A percentile compares a stretch with the other conserved stretches of the same genome.
Conservation (phyloP, 2,113 vertebrate species). For the Sturnira hondurensis region DNA sequence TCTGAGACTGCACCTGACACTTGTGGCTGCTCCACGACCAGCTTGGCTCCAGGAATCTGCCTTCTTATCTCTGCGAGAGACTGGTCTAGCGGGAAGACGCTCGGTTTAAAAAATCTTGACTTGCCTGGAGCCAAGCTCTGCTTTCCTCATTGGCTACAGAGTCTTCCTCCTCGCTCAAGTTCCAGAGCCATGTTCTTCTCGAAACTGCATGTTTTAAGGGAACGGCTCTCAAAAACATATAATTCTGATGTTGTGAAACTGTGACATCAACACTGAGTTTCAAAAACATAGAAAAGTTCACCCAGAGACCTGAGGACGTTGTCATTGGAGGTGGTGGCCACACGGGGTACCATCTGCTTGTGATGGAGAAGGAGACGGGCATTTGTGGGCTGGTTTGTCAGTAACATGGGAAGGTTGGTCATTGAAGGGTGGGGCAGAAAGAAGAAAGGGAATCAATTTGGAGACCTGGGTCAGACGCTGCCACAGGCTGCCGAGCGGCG, state of each 20-base stretch:
- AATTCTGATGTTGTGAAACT: constrained; percentile 53
- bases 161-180: background rate
- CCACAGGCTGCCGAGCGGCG: background rate
- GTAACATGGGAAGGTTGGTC: background rate
- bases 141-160: background rate
- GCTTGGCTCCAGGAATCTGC: background rate
- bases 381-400: constrained; percentile 1
- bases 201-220: constrained; percentile 56
- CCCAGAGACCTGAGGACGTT: background rate
- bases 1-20: background rate
- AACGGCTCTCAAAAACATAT: constrained; percentile 39
- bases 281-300: constrained; percentile 52
- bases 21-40: background rate
- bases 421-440: background rate
- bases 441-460: background rate
- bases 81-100: background rate
- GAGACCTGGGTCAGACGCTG: background rate
- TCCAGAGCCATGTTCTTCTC: background rate
- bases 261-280: background rate
- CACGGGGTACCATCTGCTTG: background rate
- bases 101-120: background rate
- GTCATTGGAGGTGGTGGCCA: background rate
- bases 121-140: constrained; percentile 13
- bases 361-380: background rate
- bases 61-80: background rate